Conservation (phyloP, 2,888 invertebrate genomes). For the Melikaiella ostensackeni region DNA sequence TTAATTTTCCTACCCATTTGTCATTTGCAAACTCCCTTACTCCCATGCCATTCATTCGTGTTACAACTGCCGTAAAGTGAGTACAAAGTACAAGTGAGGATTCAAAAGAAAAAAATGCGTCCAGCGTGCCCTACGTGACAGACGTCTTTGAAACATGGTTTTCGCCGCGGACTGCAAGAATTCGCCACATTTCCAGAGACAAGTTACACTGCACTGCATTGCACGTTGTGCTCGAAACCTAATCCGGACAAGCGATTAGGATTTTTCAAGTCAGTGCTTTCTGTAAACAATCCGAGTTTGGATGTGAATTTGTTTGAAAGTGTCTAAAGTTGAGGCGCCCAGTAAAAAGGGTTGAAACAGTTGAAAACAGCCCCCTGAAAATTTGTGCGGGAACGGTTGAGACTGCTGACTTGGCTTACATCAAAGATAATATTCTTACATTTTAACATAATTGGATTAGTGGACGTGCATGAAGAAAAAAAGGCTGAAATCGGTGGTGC, state of each 20-base stretch:
- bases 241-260: not conserved
- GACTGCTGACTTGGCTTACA: not conserved
- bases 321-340: not conserved
- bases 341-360: not conserved
- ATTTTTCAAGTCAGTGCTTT: not conserved
- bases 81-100: not conserved
- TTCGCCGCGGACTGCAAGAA: not conserved
- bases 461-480: slow-evolving; percentile 9
- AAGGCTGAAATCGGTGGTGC: not conserved
- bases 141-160: not conserved
- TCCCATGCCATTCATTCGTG: not conserved
- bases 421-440: not conserved
- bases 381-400: not conserved
- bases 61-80: not conserved
- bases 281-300: not conserved
- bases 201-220: not conserved
- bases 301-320: not conserved
- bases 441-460: not conserved
- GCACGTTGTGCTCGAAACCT: not conserved
- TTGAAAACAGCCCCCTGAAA: not conserved
- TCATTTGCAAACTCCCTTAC: not conserved
- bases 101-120: not conserved
- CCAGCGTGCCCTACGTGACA: not conserved
- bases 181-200: not conserved
- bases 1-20: not conserved